Base-by-base conservation (phyloP, 2,888 invertebrate genomes). In the Melipona beecheii region DNA sequence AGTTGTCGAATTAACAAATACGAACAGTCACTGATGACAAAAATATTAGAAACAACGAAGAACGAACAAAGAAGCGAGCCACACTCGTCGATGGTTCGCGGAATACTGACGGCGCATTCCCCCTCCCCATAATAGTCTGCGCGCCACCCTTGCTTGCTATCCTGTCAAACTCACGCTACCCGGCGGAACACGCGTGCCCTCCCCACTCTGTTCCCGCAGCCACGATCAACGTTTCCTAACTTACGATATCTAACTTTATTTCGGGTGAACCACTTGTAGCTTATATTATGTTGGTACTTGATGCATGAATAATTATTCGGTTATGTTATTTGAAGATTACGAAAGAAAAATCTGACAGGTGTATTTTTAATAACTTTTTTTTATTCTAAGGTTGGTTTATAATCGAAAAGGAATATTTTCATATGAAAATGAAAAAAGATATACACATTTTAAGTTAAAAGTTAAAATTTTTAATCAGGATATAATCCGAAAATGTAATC, bases 21-120 rank as follows among this genome's bases (percentile, higher is more conserved):
- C 43, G 27, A 52, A 43, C 21, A 17, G 24, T 36, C 9, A 31
- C 21, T 15, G 65, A n/a, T 11, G 24, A 60, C 13, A 50, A 64
- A 31, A 36, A 31, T 58, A 70, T 9, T 13, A n/a, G 21, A 65
- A 56, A 58, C 43, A 56, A 68, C 81, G 69, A 65, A 43, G 21
- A 31, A 84, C 69, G 62, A 68, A 43, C 73, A 54, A 24, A 77
- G 31, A 71, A 60, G 54, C 78, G 83, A 80, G 31, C 64, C 68
- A 88, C 90, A 88, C 93, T 90, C 91, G 90, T 85, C 90, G 91
- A 90, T 91, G 92, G 92, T 91, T 93, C 93, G 93, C 92, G 92
- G 91, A 89, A 91, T 88, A 93, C 94, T 94, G 93, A 92, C 90
- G 89, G 89, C 90, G 90, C 89, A 91, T 91, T 90, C 90, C 90